These are phyloP conservation scores for Xenopus laevis DNA, from an alignment of 2,113 vertebrate genomes.

Conservation along the genomic window DNA sequence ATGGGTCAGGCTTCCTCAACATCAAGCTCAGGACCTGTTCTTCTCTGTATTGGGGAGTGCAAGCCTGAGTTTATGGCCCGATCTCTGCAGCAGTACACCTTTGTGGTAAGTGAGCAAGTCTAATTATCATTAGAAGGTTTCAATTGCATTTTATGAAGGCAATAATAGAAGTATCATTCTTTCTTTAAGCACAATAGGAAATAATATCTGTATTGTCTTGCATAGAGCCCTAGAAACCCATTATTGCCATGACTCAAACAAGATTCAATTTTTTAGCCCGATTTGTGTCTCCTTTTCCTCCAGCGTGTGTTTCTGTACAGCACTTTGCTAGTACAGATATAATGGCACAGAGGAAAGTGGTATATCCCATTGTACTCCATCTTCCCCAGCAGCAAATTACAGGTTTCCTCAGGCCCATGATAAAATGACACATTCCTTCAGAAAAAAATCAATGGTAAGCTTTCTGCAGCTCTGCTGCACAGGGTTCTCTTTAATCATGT, in stretches of 20 bases:
- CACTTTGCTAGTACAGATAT: conserved; percentile 24
- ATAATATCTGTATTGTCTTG: too few species aligned
- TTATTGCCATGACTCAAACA: too few species aligned
- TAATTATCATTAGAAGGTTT: too few species aligned
- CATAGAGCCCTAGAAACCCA: too few species aligned
- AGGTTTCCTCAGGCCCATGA: conserved; percentile 36
- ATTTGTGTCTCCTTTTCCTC: too few species aligned
- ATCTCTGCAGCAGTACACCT: conserved; percentile 83
- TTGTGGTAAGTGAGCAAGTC: conserved; percentile 76
- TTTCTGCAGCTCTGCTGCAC: conserved; percentile 34
- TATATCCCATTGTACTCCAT: conserved; percentile 12
- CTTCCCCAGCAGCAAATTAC: conserved; percentile 40
- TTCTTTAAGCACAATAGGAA: too few species aligned
- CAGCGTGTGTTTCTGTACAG: conserved; percentile 5
- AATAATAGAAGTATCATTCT: too few species aligned
- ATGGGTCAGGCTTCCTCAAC: conserved; percentile 78
- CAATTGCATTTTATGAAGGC: too few species aligned
- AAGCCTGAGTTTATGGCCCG: conserved; percentile 86
- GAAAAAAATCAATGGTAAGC: conserved; percentile 43
- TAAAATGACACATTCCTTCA: conserved; percentile 39
- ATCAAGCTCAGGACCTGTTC: conserved; percentile 78
- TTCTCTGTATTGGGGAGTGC: conserved; percentile 91
- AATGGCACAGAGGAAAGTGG: conserved; percentile 27
- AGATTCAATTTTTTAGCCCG: too few species aligned
- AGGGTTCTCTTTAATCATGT: conserved; percentile 37